Percentiles rank a stretch among this genome's conserved stretches.
Conservation (phyloP, 2,888 invertebrate species). For the Anagyrus pseudococci region DNA sequence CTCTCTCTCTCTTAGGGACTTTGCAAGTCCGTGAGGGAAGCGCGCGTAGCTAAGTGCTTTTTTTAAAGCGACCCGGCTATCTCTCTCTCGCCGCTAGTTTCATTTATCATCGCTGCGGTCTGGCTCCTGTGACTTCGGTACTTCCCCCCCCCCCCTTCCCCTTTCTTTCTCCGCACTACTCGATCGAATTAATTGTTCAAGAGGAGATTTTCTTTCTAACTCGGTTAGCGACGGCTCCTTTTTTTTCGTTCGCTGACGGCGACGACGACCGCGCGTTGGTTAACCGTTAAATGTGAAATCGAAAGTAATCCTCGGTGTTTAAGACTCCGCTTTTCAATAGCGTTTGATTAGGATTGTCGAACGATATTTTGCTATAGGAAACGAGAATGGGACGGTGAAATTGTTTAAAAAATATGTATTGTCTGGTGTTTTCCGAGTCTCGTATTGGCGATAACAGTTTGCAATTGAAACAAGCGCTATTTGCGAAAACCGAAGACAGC, state of each 20-base stretch:
- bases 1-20: too few relatives aligned
- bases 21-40: too few relatives aligned
- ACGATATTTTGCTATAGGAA: too few relatives aligned
- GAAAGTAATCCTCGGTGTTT: too few relatives aligned
- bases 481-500: too few relatives aligned
- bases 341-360: too few relatives aligned
- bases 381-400: too few relatives aligned
- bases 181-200: conserved; percentile 8
- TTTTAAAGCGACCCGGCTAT: conserved; percentile 9
- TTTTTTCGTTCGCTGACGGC: neutral
- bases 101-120: conserved; percentile 18
- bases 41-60: conserved; percentile 21
- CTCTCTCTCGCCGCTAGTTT: conserved; percentile 11
- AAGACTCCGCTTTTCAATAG: too few relatives aligned
- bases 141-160: neutral
- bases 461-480: too few relatives aligned
- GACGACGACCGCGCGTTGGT: neutral
- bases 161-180: neutral
- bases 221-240: neutral
- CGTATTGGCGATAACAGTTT: too few relatives aligned
- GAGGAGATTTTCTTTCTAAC: neutral
- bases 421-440: too few relatives aligned
- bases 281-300: conserved; percentile 10
- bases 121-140: conserved; percentile 1
- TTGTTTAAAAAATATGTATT: too few relatives aligned